Conservation (phyloP, 1,140 invertebrate species). For the Tetraneura akinire region DNA sequence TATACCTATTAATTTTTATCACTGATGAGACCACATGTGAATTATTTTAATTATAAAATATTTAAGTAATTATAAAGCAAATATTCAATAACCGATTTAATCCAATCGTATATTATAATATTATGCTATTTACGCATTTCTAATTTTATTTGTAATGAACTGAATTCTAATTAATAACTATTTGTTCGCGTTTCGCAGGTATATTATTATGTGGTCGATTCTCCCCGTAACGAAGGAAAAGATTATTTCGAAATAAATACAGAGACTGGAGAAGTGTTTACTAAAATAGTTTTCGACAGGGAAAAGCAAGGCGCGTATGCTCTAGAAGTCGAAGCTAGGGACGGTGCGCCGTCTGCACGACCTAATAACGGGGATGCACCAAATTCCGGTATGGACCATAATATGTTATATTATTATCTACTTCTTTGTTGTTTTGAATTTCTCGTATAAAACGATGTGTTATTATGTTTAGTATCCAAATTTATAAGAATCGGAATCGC, state of each 20-base stretch:
- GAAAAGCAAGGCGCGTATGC: slow-evolving; percentile 94
- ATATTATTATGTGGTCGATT: slow-evolving; percentile 88
- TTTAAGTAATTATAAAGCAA: too few species aligned
- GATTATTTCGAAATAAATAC: slow-evolving; percentile 93
- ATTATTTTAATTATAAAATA: too few species aligned
- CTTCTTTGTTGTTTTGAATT: too few species aligned
- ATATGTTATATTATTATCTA: neutral
- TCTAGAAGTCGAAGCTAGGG: slow-evolving; percentile 87
- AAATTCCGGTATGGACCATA: slow-evolving; percentile 77
- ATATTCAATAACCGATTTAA: too few species aligned
- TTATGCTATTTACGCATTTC: too few species aligned
- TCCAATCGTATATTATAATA: too few species aligned
- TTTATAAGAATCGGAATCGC: slow-evolving; percentile 89
- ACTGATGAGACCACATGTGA: too few species aligned
- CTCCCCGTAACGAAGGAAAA: slow-evolving; percentile 85
- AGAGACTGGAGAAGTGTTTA: slow-evolving; percentile 91
- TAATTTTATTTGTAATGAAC: too few species aligned
- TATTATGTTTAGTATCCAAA: slow-evolving; percentile 74
- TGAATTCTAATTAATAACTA: slow-evolving; percentile 54
- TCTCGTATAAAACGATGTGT: too few species aligned
- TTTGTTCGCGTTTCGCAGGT: slow-evolving; percentile 64
- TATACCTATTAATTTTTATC: too few species aligned
- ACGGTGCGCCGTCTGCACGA: slow-evolving; percentile 87
- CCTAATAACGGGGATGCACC: slow-evolving; percentile 87
- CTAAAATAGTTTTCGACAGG: slow-evolving; percentile 89